These are phyloP conservation scores for Meriones unguiculatus DNA, from an alignment of 2,113 vertebrate species.

Conservation along the genomic window DNA sequence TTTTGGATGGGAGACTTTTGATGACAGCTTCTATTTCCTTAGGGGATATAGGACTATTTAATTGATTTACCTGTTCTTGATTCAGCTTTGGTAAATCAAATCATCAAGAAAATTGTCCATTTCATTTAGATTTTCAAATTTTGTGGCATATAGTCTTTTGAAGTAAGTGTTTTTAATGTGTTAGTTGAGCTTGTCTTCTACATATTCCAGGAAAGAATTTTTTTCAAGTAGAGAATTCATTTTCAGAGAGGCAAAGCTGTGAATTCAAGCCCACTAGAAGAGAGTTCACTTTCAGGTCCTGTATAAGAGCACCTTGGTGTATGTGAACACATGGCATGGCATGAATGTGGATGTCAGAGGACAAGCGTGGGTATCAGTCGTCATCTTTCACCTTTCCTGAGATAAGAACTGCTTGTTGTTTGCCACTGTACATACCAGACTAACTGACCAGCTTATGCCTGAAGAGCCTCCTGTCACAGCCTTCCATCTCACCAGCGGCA, in stretches of 20 bases:
- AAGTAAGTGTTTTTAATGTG: neutral
- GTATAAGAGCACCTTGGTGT: too few species aligned
- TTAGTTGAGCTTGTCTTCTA: neutral
- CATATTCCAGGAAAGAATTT: neutral
- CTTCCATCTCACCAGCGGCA: rapidly evolving
- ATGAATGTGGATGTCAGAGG: neutral
- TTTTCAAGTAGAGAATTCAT: neutral
- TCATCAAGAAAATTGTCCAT: too few species aligned
- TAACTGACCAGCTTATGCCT: too few species aligned
- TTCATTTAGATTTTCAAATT: too few species aligned
- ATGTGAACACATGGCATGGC: neutral
- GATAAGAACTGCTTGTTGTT: neutral
- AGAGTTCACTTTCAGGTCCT: neutral
- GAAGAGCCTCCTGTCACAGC: neutral
- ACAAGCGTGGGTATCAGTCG: neutral
- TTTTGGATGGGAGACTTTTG: too few species aligned
- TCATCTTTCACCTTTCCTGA: neutral
- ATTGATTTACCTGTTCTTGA: too few species aligned
- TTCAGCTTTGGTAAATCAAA: too few species aligned
- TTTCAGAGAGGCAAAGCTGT: neutral
- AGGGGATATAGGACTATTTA: too few species aligned
- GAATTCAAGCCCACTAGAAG: neutral
- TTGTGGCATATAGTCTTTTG: too few species aligned
- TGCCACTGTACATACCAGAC: too few species aligned
- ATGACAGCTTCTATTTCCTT: too few species aligned